Evolutionary conservation across 2,888 invertebrate genomes (phyloP).

Genomic region (Ryuthela nishihirai): DNA sequence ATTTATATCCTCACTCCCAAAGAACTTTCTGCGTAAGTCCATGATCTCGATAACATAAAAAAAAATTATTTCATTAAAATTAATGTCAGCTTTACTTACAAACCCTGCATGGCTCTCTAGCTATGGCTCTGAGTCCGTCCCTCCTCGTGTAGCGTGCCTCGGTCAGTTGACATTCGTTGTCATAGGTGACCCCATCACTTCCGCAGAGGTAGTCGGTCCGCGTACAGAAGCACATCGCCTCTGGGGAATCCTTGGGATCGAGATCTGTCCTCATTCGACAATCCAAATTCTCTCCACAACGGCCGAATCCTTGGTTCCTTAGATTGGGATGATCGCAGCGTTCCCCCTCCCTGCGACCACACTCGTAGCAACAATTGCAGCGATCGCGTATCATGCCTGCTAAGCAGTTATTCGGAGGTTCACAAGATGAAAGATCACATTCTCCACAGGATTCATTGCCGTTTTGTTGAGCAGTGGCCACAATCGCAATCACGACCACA

Average conservation of each 20-base stretch:
- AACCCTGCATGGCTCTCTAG: conserved; percentile 55
- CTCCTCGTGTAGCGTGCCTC: conserved; percentile 46
- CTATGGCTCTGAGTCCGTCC: conserved; percentile 49
- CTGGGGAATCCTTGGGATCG: conserved; percentile 48
- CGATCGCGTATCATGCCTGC: conserved; percentile 55
- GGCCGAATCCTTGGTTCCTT: conserved; percentile 46
- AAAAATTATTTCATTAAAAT: too few relatives aligned
- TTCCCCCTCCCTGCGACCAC: conserved; percentile 56
- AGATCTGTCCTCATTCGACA: conserved; percentile 55
- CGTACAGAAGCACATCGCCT: conserved; percentile 57
- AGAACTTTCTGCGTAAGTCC: too few relatives aligned
- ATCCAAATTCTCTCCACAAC: conserved; percentile 55
- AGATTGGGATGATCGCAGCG: conserved; percentile 53
- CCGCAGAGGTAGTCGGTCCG: conserved; percentile 56
- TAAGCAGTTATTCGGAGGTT: conserved; percentile 51
- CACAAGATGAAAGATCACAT: conserved; percentile 47
- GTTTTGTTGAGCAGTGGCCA: too few relatives aligned
- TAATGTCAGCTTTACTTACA: conserved; percentile 48
- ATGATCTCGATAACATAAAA: too few relatives aligned
- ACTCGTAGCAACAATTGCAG: conserved; percentile 57
- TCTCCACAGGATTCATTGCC: too few relatives aligned
- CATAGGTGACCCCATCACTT: conserved; percentile 55
- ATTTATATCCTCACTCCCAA: too few relatives aligned
- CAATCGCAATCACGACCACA: too few relatives aligned
- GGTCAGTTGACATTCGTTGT: conserved; percentile 52